Evolutionary conservation across 2,113 vertebrate species (phyloP), one percentile per base, ranked within the genome.

Genomic region (Acanthochromis polyacanthus): DNA sequence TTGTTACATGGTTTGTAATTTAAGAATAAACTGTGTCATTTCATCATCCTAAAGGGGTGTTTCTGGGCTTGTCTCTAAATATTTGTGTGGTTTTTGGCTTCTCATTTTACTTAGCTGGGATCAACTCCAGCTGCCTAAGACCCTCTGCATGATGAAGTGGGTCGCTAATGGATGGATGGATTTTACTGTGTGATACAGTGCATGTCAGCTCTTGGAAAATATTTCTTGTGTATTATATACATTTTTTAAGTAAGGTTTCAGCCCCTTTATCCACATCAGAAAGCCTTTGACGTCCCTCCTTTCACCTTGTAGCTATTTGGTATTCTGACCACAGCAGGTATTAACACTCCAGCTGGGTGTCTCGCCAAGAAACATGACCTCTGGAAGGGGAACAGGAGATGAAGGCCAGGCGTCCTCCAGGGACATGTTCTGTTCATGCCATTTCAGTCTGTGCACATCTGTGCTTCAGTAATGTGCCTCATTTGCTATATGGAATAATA

Each of bases 11-110:
- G 68, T 87, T 90, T 88, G 75, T 91, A 90, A 94, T 88, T 93
- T 90, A 91, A 90, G 68, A 91, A 93, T 93, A 93, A 92, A 92
- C 80, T 73, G 74, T 73, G 74, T 86, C 74, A 91, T 88, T 89
- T 93, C 88, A 86, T 93, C 91, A 88, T 78, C 82, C 64, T 75
- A 67, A 85, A 79, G 22, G 1, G 43, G 40, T 9, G 50, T 55
- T 55, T 59, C 28, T 57, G 14, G 61, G 10, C 4, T 62, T 11
- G 48, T 73, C 67, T 72, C 23, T 84, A 15, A 28, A 38, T 48
- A 15, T 66, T 59, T 14, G 2, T 8, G 20, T 20, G 19, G 5
- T 51, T 32, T 19, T 20, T 58, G 4, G 4, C 8, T 0, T 74
- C 1, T 22, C 2, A 1, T 7, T 51, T 25, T 12, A 22, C 19